Evolutionary conservation across 1,140 invertebrate genomes (phyloP).

Genomic region (Aphelinus atriplicis): DNA sequence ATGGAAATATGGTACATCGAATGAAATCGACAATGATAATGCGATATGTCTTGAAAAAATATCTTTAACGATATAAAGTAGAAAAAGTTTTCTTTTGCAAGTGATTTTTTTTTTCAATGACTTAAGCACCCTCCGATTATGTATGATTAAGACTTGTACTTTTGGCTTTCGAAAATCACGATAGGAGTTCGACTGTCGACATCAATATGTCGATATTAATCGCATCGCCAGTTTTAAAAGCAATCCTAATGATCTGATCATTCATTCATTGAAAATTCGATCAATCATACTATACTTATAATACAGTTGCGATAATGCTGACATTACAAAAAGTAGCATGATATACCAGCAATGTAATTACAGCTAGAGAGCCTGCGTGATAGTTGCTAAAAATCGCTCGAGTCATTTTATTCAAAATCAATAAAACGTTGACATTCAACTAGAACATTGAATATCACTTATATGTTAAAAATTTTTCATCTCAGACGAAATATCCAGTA

Average conservation of each 20-base stretch:
- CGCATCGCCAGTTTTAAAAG: constrained; percentile 45
- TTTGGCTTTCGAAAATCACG: constrained; percentile 51
- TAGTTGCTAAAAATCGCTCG: constrained; percentile 29
- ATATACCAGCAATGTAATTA: constrained; percentile 45
- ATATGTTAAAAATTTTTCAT: constrained; percentile 1
- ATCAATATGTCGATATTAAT: constrained; percentile 21
- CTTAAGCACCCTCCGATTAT: constrained; percentile 48
- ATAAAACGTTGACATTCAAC: constrained; percentile 4
- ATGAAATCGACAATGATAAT: constrained; percentile 17
- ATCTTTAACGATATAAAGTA: constrained; percentile 38
- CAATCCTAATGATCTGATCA: constrained; percentile 46
- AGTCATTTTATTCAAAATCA: constrained; percentile 21
- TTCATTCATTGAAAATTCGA: constrained; percentile 36
- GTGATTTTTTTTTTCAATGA: constrained; percentile 40
- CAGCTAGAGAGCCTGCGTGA: constrained; percentile 44
- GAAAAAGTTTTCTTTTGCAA: constrained; percentile 41
- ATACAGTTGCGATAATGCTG: constrained; percentile 46
- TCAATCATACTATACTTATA: constrained; percentile 36
- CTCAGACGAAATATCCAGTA: background rate
- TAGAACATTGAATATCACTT: background rate
- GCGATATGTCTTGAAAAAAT: constrained; percentile 43
- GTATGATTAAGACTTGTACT: constrained; percentile 47
- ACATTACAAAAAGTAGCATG: constrained; percentile 48
- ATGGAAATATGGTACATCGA: constrained; percentile 9
- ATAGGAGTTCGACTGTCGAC: constrained; percentile 42